Percentiles rank a stretch among this genome's conserved stretches.
Evolutionary conservation across 2,113 vertebrate species (phyloP).

Genomic region (Nycticryphes semicollaris): DNA sequence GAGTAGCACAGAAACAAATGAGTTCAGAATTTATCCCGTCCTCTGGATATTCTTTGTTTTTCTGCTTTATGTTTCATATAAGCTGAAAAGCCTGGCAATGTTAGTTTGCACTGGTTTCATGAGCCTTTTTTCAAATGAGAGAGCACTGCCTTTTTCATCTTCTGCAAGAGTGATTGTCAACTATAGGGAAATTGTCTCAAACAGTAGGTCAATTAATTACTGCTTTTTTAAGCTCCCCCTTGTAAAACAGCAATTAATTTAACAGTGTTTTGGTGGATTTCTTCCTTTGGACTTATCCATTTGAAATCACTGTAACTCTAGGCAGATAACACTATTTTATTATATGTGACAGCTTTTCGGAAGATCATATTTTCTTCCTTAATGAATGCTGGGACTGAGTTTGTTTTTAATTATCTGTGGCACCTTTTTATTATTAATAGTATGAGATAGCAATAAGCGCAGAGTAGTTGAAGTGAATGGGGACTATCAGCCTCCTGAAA

Average conservation of each 20-base stretch:
- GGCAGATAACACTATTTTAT: slow-evolving; percentile 55
- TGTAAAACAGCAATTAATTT: slow-evolving; percentile 75
- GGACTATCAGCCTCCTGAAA: background rate
- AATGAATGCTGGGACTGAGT: slow-evolving; percentile 61
- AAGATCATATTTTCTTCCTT: slow-evolving; percentile 53
- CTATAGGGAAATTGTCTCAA: slow-evolving; percentile 54
- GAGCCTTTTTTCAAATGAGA: slow-evolving; percentile 13
- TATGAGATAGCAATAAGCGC: slow-evolving; percentile 53
- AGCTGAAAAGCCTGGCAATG: background rate
- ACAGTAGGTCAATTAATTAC: slow-evolving; percentile 75
- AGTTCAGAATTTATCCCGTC: background rate
- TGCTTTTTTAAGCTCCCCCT: slow-evolving; percentile 58
- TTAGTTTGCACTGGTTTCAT: background rate
- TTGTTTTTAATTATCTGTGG: slow-evolving; percentile 71
- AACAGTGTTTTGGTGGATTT: slow-evolving; percentile 58
- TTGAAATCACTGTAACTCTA: slow-evolving; percentile 68
- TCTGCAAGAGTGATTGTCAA: slow-evolving; percentile 54
- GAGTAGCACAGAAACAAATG: background rate
- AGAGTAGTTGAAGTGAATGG: slow-evolving; percentile 27
- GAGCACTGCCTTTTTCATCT: slow-evolving; percentile 12
- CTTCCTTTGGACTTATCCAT: slow-evolving; percentile 40
- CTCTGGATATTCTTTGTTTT: background rate
- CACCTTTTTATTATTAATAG: slow-evolving; percentile 65
- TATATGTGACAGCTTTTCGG: slow-evolving; percentile 61
- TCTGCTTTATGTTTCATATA: background rate